A percentile compares a stretch with the other conserved stretches of the same genome.
Conservation (phyloP, 2,888 invertebrate genomes). For the Lasioglossum villosulum region DNA sequence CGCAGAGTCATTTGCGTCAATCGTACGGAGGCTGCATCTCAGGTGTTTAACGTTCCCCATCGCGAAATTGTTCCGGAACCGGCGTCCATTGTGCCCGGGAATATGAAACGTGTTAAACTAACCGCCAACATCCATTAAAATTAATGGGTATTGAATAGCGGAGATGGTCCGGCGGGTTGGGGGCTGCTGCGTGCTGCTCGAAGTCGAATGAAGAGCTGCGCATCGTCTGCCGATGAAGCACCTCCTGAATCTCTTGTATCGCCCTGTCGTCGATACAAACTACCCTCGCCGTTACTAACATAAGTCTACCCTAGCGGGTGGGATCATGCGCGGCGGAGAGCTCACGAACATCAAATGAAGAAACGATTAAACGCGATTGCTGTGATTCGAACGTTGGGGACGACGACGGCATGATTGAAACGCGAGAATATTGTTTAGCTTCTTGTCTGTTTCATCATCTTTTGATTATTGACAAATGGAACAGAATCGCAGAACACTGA, state of each 20-base stretch:
- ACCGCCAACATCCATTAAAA: conserved; percentile 78
- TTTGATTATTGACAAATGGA: too few species aligned
- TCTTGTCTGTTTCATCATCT: too few species aligned
- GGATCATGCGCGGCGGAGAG: background rate
- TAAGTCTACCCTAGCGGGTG: background rate
- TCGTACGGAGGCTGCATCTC: conserved; percentile 54
- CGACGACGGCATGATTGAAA: background rate
- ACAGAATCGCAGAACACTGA: background rate
- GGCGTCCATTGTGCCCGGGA: conserved; percentile 69
- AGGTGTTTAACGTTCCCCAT: conserved; percentile 67
- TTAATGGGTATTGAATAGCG: conserved; percentile 80
- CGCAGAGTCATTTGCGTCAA: conserved; percentile 37
- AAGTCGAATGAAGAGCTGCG: conserved; percentile 65
- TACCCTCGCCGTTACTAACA: conserved; percentile 2
- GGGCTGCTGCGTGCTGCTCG: conserved; percentile 36
- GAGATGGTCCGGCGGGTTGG: conserved; percentile 69
- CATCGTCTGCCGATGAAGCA: conserved; percentile 46
- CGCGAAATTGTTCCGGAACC: conserved; percentile 70
- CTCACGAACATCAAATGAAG: background rate
- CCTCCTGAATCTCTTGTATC: conserved; percentile 35
- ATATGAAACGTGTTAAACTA: conserved; percentile 77
- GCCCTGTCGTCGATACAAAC: conserved; percentile 19
- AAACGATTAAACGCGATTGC: background rate
- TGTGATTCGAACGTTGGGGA: background rate
- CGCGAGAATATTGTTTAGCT: background rate